Base-by-base conservation (phyloP, 2,888 invertebrate genomes). In the Euproctis similis region DNA sequence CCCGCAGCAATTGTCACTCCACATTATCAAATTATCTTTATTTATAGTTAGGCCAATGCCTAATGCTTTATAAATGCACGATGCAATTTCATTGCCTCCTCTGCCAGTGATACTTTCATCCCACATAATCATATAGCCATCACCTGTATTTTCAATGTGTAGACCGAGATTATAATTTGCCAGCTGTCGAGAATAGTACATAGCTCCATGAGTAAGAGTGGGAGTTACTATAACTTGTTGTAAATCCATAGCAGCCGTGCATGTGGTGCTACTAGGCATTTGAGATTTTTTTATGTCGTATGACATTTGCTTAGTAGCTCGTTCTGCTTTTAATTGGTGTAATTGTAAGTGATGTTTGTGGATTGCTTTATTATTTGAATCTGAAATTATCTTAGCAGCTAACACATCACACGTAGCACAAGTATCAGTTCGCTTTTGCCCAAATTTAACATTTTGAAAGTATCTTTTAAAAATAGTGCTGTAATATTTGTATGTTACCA, bases 291-390 rank as follows among this genome's bases (percentile, higher is more conserved):
- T 23, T 11, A 23, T 23, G 10, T 29, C 29, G 29, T 9, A 29
- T 24, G 29, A 13, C 29, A 29, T 29, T 29, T 29, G 29, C 11
- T 29, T 29, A 18, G 24, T 29, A 13, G 29, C 29, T 29, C 29
- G 23, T 17, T 29, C 29, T 22, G 24, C 29, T 29, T 12, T 29
- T 24, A 29, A 14, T 23, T 24, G 29, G 19, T 29, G 24, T 29
- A 29, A 24, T 24, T 29, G 29, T 28, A 28, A 6, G 3, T 14
- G 3, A 14, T 14, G 14, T 14, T 14, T 14, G 6, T 14, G 14
- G 6, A 14, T 14, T 14, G 14, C 6, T 6, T 6, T 14, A 6
- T 14, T 14, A 14, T 4, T 14, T 14, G 14, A 6, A 4, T 14
- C 14, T 14, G 14, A 14, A 4, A 14, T n/a, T n/a, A n/a, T n/a